Conservation (phyloP, 2,888 invertebrate genomes). For the Hypselothyrea guttata region DNA sequence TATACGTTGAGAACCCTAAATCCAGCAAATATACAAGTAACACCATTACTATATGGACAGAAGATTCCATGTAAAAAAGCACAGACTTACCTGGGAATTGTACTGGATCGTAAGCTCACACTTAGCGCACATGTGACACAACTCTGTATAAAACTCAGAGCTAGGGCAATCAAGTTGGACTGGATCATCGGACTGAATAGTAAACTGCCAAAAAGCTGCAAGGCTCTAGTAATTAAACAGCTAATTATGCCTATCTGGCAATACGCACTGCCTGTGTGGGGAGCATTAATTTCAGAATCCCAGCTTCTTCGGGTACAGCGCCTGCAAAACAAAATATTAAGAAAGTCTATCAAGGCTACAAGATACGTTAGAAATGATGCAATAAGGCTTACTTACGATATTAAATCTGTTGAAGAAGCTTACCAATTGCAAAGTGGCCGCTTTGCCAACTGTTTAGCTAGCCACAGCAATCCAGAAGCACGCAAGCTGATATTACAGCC, state of each 20-base stretch:
- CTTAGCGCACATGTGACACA: not conserved
- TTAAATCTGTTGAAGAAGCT: not conserved
- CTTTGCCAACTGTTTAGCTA: not conserved
- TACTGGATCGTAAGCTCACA: not conserved
- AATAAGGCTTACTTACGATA: not conserved
- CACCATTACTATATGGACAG: not conserved
- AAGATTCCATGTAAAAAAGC: not conserved
- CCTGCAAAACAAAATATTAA: slow-evolving; percentile 1
- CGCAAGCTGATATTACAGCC: slow-evolving; percentile 1
- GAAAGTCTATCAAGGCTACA: not conserved
- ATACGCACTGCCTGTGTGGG: slow-evolving; percentile 5
- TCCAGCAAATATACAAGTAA: not conserved
- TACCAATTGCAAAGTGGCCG: not conserved
- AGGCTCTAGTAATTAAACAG: not conserved
- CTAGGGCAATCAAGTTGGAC: not conserved
- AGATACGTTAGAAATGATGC: not conserved
- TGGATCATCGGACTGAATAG: not conserved
- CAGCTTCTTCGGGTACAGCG: not conserved
- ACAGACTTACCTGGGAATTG: not conserved
- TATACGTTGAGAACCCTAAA: not conserved
- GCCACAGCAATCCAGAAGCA: slow-evolving; percentile 3
- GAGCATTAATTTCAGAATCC: not conserved
- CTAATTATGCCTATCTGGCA: slow-evolving; percentile 16
- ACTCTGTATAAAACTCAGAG: not conserved
- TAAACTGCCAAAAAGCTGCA: not conserved